Evolutionary conservation across 2,113 vertebrate species (phyloP).

Genomic region (Brachypteracias leptosomus): DNA sequence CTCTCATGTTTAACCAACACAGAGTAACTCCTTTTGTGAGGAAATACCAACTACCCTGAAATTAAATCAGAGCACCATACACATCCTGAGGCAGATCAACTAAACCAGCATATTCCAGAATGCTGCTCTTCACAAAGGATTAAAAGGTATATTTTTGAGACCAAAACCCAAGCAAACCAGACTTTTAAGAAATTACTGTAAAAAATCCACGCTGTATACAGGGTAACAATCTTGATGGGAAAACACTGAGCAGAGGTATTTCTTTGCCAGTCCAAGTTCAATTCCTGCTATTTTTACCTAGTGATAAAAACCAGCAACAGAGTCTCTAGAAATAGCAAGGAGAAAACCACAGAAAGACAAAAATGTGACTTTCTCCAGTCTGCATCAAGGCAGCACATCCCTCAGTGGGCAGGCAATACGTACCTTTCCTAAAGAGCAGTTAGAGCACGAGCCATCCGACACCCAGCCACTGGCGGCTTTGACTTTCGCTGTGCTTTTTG

Average conservation of each 20-base stretch:
- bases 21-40: background rate
- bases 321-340: background rate
- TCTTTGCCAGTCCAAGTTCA: background rate
- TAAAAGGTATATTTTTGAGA: background rate
- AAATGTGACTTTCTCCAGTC: accelerated
- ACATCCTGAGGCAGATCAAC: background rate
- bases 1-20: background rate
- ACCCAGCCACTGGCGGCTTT: constrained; percentile 71
- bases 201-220: background rate
- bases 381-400: background rate
- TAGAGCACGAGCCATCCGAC: constrained; percentile 70
- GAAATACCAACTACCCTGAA: background rate
- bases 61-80: background rate
- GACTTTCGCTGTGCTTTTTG: constrained; percentile 83
- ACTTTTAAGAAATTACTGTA: background rate
- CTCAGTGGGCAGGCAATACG: background rate
- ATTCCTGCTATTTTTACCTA: background rate
- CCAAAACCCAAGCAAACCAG: background rate
- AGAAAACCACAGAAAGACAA: background rate
- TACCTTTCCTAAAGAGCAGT: constrained; percentile 78
- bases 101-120: background rate
- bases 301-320: background rate
- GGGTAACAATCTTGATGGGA: background rate
- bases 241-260: background rate
- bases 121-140: background rate